Evolutionary conservation across 2,797 vertebrate genomes (phyloP).

Genomic region (Neomorphus geoffroyi): DNA sequence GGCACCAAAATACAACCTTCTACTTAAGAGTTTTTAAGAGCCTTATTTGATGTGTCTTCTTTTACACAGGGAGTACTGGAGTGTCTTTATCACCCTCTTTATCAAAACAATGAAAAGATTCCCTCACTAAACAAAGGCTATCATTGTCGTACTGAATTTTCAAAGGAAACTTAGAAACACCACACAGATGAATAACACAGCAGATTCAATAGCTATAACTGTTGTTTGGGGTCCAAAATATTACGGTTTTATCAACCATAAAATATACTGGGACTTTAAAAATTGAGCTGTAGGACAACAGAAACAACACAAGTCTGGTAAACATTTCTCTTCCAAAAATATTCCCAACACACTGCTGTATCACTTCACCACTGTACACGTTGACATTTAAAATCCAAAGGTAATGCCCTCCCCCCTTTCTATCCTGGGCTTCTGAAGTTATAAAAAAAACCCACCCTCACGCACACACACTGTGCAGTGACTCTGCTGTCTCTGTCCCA

Average conservation of each 20-base stretch:
- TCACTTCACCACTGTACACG: background rate
- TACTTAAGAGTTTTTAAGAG: too few species aligned
- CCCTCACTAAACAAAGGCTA: background rate
- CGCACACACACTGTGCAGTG: accelerated
- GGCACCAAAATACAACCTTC: background rate
- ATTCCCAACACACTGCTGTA: background rate
- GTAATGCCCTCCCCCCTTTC: background rate
- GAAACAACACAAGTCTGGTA: background rate
- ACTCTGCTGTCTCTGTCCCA: background rate
- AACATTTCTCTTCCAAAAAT: background rate
- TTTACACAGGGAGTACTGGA: background rate
- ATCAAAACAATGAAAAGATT: background rate
- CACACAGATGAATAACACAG: background rate
- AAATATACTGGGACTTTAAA: background rate
- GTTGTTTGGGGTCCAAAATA: background rate
- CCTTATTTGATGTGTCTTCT: background rate
- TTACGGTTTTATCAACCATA: background rate
- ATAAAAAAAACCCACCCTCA: background rate
- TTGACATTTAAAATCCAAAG: background rate
- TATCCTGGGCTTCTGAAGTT: background rate
- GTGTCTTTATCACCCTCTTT: background rate
- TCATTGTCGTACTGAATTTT: background rate
- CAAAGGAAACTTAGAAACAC: background rate
- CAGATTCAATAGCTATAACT: background rate
- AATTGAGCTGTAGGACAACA: background rate